Percentiles rank a stretch among this genome's conserved stretches.
Evolutionary conservation across 2,797 vertebrate species (phyloP).

Genomic region (Crenichthys baileyi): DNA sequence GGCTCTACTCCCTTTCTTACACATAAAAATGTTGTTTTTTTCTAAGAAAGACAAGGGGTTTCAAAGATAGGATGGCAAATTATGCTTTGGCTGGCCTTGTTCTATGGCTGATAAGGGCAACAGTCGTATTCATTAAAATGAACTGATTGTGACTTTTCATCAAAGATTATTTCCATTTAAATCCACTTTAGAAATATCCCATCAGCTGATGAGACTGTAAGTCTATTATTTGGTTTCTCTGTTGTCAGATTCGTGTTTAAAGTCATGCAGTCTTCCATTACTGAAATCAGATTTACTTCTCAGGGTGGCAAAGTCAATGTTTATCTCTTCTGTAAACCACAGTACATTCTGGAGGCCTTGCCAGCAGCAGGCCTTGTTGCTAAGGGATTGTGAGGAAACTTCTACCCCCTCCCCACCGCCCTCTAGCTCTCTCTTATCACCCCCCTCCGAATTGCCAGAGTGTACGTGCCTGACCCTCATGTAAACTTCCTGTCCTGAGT

Average conservation of each 20-base stretch:
- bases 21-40: neutral
- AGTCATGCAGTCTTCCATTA: constrained; percentile 57
- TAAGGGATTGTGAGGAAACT: constrained; percentile 73
- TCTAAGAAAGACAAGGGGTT: neutral
- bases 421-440: constrained; percentile 25
- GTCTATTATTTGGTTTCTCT: constrained; percentile 31
- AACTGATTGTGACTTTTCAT: neutral
- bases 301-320: constrained; percentile 75
- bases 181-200: neutral
- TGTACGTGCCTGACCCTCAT: constrained; percentile 75
- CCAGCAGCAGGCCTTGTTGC: constrained; percentile 71
- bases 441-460: constrained; percentile 57
- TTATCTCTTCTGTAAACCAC: constrained; percentile 80
- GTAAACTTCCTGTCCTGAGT: constrained; percentile 82
- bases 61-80: neutral
- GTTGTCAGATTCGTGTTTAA: constrained; percentile 52
- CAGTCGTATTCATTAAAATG: neutral
- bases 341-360: constrained; percentile 70
- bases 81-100: neutral
- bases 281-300: constrained; percentile 64
- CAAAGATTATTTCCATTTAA: neutral
- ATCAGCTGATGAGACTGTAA: constrained; percentile 35
- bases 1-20: neutral
- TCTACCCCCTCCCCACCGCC: constrained; percentile 34
- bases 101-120: neutral